Evolutionary conservation across 2,888 invertebrate genomes (phyloP), one percentile per base, ranked within the genome.

Genomic region (Slavum lentiscoides): DNA sequence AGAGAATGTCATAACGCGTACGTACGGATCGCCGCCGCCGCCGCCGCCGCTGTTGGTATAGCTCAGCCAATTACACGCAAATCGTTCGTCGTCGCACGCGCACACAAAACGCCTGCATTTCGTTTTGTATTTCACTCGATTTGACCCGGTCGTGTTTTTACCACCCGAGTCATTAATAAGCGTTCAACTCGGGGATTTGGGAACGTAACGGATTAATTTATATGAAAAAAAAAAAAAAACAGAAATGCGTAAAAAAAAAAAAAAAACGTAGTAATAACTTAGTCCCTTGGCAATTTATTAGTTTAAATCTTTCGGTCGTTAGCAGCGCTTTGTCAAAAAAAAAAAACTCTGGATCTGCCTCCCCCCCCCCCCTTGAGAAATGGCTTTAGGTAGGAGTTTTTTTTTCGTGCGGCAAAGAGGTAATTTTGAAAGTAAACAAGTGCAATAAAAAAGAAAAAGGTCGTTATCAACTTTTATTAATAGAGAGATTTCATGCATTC

Each of bases 221-320:
- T 69, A 55, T 7, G 53, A 30, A 69, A 55, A 64, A 9, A 11
- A 11, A 9, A 59, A 9, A 58, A 13, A 30, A 75, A 64, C 64
- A 62, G 19, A 19, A 72, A 62, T 17, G 53, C 23, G 17, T 21
- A 59, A 21, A 59, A 43, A 69, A 69, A 74, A 53, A 61, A 64
- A 74, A 43, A 58, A 43, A 59, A 64, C n/a, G n/a, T 43, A 66
- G 64, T 72, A 80, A 80, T 80, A 64, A 80, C 70, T 64, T 58
- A 72, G 70, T 70, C 70, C 80, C 72, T 80, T 49, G 64, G 72
- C 62, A 72, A 80, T 80, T 80, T 72, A 80, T 72, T 80, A 72
- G 72, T 72, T 70, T 70, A 58, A 72, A 80, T 80, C 77, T 80
- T 72, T 80, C 9, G 72, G 80, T 80, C 80, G 58, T 80, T 80